phyloP scores from a whole-genome alignment of 2,797 vertebrate genomes.

The Pogoniulus pusillus region DNA sequence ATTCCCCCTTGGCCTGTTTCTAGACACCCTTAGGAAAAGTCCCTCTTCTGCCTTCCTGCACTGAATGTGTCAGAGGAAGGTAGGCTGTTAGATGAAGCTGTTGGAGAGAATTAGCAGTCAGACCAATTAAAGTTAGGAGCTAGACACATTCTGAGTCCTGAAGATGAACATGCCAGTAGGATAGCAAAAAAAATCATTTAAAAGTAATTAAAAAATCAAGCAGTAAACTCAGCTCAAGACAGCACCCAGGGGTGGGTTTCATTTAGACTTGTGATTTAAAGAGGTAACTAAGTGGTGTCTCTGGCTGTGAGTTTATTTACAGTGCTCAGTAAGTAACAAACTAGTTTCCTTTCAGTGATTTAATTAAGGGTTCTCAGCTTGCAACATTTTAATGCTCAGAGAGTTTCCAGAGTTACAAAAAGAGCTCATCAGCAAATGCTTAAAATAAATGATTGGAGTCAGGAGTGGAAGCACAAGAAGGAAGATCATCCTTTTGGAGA shows the following conservation, averaged over 20 bases:
- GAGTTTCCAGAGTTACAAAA: neutral
- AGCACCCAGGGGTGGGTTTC: neutral
- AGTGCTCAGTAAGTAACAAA: neutral
- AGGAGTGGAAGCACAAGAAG: neutral
- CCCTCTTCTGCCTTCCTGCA: no score
- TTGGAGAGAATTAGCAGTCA: neutral
- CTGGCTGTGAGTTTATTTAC: neutral
- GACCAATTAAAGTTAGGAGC: neutral
- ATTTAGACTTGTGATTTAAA: neutral
- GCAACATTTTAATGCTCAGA: neutral
- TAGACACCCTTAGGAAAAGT: no score
- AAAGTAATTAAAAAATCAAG: neutral
- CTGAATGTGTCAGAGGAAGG: neutral
- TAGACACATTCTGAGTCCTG: neutral
- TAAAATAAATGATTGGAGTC: neutral
- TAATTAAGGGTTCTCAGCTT: slow-evolving; percentile 3
- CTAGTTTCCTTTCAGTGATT: neutral
- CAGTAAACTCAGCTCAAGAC: neutral
- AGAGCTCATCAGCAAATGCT: neutral
- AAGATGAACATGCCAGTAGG: neutral
- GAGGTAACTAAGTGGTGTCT: neutral
- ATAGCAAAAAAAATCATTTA: neutral
- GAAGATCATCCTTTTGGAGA: neutral
- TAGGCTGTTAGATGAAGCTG: neutral
- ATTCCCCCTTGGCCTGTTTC: no score